phyloP scores from a whole-genome alignment of 2,797 vertebrate genomes.

The Sciaenops ocellatus region DNA sequence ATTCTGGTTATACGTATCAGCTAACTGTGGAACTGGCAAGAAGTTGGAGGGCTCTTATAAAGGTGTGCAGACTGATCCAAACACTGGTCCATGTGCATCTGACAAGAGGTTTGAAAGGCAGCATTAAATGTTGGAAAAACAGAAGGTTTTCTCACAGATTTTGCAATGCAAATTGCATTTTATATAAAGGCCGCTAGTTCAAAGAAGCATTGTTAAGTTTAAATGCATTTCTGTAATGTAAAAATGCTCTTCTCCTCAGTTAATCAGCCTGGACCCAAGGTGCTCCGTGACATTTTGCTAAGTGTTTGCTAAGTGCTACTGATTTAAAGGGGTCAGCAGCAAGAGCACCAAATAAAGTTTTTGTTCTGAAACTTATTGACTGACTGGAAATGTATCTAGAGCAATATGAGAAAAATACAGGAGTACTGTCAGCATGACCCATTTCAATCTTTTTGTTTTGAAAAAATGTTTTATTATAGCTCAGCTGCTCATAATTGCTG shows the following conservation, averaged over 20 bases:
- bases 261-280: conserved; percentile 43
- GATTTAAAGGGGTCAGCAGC: conserved; percentile 49
- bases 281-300: conserved; percentile 59
- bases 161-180: conserved; percentile 47
- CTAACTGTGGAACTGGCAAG: conserved; percentile 2
- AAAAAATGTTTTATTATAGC: not conserved
- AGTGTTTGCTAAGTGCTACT: conserved; percentile 57
- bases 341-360: conserved; percentile 18
- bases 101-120: not conserved
- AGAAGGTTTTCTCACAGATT: conserved; percentile 13
- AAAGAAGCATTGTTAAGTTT: conserved; percentile 27
- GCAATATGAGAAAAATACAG: not conserved
- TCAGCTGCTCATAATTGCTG: not conserved
- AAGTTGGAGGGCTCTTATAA: not conserved
- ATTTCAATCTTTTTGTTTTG: not conserved
- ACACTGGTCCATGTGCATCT: not conserved
- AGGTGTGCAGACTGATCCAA: not conserved
- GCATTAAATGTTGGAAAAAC: conserved; percentile 12
- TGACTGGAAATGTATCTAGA: not conserved
- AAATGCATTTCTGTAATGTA: conserved; percentile 30
- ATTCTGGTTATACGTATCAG: not conserved
- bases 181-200: conserved; percentile 32
- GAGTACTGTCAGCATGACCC: not conserved
- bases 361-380: conserved; percentile 12
- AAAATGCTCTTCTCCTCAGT: conserved; percentile 41